Evolutionary conservation across 2,113 vertebrate species (phyloP).

Genomic region (Sander lucioperca): DNA sequence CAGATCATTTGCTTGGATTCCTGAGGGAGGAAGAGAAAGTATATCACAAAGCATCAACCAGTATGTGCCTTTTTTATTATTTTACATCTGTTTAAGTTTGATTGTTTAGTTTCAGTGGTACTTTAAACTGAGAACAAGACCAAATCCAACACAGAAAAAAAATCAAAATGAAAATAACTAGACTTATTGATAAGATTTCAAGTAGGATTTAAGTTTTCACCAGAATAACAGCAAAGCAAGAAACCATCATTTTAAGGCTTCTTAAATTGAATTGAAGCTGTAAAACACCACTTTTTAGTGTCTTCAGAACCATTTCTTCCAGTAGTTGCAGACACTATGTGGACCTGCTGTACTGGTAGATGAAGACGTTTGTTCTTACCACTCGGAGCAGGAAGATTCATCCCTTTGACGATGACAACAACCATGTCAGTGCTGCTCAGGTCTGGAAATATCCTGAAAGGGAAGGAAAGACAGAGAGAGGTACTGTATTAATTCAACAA

Average conservation of each 20-base stretch:
- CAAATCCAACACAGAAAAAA: too few relatives aligned
- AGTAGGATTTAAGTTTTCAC: background rate
- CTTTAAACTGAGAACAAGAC: too few relatives aligned
- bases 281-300: background rate
- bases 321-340: background rate
- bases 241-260: background rate
- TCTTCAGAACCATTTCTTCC: background rate
- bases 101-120: too few relatives aligned
- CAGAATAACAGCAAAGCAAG: background rate
- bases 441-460: constrained; percentile 93
- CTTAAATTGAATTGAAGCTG: background rate
- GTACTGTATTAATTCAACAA: background rate
- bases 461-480: background rate
- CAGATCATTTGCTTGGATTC: constrained; percentile 91
- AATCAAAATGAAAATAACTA: background rate
- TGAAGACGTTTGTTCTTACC: constrained; percentile 79
- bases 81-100: too few relatives aligned
- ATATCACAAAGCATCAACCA: constrained; percentile 71
- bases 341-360: background rate
- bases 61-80: background rate
- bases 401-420: constrained; percentile 91
- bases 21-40: constrained; percentile 69
- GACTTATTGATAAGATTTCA: background rate
- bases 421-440: constrained; percentile 98
- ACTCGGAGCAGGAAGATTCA: constrained; percentile 94